Evolutionary conservation across 1,140 invertebrate genomes (phyloP).

Genomic region (Drepana arcuata): DNA sequence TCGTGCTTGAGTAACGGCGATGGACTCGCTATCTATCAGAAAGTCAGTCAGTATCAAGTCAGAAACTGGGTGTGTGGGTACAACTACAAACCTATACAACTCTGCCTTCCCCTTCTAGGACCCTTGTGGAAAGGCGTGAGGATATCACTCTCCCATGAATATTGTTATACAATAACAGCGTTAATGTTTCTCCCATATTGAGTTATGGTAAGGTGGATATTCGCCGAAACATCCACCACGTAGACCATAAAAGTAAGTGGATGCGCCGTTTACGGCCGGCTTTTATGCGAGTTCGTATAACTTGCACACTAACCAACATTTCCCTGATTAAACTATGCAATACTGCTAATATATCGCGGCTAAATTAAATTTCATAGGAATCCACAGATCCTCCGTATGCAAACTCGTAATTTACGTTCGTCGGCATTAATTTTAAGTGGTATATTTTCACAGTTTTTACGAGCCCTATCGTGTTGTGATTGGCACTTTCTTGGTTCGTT

Average conservation of each 20-base stretch:
- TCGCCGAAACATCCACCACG: slow-evolving; percentile 7
- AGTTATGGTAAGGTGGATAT: slow-evolving; percentile 7
- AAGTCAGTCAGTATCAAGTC: too few relatives aligned
- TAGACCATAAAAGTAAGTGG: slow-evolving; percentile 39
- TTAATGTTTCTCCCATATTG: slow-evolving; percentile 4
- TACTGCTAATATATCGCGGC: slow-evolving; percentile 32
- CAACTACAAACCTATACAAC: too few relatives aligned
- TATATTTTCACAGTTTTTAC: slow-evolving; percentile 44
- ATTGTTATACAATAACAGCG: too few relatives aligned
- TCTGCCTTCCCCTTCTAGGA: too few relatives aligned
- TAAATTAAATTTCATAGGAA: slow-evolving; percentile 46
- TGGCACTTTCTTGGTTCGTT: too few relatives aligned
- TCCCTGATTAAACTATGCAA: slow-evolving; percentile 48
- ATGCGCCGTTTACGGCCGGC: slow-evolving; percentile 42
- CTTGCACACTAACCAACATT: slow-evolving; percentile 27
- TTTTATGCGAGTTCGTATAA: slow-evolving; percentile 48
- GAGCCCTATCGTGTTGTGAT: slow-evolving; percentile 27
- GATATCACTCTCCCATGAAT: too few relatives aligned
- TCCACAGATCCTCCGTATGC: slow-evolving; percentile 22
- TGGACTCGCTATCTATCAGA: too few relatives aligned
- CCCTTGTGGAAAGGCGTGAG: too few relatives aligned
- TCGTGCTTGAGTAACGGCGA: too few relatives aligned
- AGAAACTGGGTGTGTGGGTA: too few relatives aligned
- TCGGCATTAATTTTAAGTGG: slow-evolving; percentile 28
- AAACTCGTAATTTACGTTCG: slow-evolving; percentile 12